A percentile compares a stretch with the other conserved stretches of the same genome.
phyloP scores from a whole-genome alignment of 1,140 invertebrate species.

The Sitobion miscanthi region DNA sequence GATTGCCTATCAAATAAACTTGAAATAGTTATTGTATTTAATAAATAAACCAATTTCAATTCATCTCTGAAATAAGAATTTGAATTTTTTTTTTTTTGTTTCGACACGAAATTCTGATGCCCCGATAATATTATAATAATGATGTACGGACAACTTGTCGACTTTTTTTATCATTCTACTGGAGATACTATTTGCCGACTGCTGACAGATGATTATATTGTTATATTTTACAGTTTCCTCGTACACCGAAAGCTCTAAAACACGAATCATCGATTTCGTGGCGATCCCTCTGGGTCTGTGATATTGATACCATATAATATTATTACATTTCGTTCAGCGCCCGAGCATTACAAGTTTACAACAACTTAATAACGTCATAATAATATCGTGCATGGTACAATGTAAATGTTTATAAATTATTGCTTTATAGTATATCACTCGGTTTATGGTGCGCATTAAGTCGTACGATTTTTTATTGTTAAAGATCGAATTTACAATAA shows the following conservation, averaged over 20 bases:
- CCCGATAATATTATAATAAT: background rate
- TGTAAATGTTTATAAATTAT: background rate
- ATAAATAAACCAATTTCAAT: no score
- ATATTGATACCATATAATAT: constrained; percentile 18
- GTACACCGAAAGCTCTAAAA: background rate
- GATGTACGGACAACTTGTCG: background rate
- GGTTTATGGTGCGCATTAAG: background rate
- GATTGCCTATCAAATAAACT: no score
- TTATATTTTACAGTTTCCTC: background rate
- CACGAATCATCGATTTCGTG: background rate
- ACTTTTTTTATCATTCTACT: background rate
- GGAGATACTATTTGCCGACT: background rate
- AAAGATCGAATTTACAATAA: background rate
- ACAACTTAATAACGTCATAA: background rate
- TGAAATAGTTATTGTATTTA: no score
- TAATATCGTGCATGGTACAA: background rate
- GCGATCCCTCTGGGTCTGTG: background rate
- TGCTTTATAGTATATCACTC: background rate
- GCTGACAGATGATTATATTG: background rate
- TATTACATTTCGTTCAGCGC: background rate
- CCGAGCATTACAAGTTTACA: background rate
- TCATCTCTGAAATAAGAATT: no score
- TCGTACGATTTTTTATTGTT: background rate
- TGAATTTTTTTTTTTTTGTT: no score
- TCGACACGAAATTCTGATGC: no score